Base-by-base conservation (phyloP, 2,113 vertebrate genomes). In the Limanda limanda region DNA sequence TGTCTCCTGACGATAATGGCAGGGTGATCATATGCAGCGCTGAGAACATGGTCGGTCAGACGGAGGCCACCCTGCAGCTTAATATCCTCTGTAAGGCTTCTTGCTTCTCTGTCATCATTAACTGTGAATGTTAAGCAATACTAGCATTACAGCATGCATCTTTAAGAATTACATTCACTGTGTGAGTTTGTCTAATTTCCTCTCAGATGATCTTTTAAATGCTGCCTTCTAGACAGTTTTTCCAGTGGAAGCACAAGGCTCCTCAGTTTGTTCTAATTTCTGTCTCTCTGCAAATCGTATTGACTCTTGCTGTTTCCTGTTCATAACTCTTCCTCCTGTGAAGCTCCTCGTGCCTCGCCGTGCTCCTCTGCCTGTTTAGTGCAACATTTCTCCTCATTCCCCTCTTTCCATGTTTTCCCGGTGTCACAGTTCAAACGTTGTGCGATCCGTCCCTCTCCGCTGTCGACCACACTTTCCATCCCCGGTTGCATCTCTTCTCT, bases 1-100 rank as follows among this genome's bases (percentile, higher is more conserved):
- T 98, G 86, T 98, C 97, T 54, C 95, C 95, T 15, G 91, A 94
- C 66, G 97, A 99, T 92, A 98, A 97, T 3, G 96, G 96, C 66
- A 93, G 94, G 76, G 93, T 94, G 83, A 95, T 99, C 84, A 91
- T 95, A 45, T 99, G 98, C 78, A 93, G 95, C 73, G 97, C 96
- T 18, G 97, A 99, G 94, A 99, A 99, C 92, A 95, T 95, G 85
- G 97, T 98, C 51, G 97, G 97, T 89, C 96, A 96, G 90, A 95
- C 92, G 10, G 95, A 97, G 88, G 94, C 95, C 79, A 95, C 94
- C 58, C 95, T 97, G 0, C 93, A 96, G 85, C 95, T 99, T 87
- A 96, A 96, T 0, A 96, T 99, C 80, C 96, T 96, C 91, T 99
- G 98, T 99, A 96, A 95, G 97, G 93, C 92, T 86, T 64, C 59